Evolutionary conservation across 2,797 vertebrate species (phyloP).

Genomic region (Lepus townsendii): DNA sequence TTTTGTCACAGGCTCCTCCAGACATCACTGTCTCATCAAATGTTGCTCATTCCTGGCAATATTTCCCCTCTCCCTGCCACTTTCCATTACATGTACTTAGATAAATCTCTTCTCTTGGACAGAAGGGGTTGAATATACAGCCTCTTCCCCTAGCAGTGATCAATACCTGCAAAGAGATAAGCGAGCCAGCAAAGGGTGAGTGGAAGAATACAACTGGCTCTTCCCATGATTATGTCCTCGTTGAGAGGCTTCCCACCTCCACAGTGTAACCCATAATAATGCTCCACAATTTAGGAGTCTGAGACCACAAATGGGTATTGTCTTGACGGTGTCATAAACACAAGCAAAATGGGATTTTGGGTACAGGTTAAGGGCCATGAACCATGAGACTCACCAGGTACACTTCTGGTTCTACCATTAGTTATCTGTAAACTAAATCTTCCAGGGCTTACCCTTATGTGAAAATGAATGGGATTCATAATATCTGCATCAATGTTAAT

Average conservation of each 20-base stretch:
- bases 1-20: slow-evolving; percentile 69
- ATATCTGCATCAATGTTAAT: not conserved
- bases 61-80: slow-evolving; percentile 58
- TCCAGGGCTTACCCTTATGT: not conserved
- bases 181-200: slow-evolving; percentile 12
- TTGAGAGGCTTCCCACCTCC: not conserved
- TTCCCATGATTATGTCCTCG: not conserved
- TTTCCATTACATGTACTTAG: slow-evolving; percentile 63
- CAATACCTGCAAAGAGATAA: slow-evolving; percentile 53
- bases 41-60: slow-evolving; percentile 30
- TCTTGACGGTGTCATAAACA: not conserved
- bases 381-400: not conserved
- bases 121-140: slow-evolving; percentile 70
- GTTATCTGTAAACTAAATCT: not conserved
- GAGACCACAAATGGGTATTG: not conserved
- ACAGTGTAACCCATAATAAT: not conserved
- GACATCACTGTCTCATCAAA: slow-evolving; percentile 70
- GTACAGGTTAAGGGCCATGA: not conserved
- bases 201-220: not conserved
- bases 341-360: not conserved
- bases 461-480: not conserved
- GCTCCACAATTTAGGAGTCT: not conserved
- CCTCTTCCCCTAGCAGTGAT: slow-evolving; percentile 56
- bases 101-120: slow-evolving; percentile 76
- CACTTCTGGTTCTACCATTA: not conserved